Evolutionary conservation across 2,797 vertebrate species (phyloP).

Genomic region (Intellagama lesueurii): DNA sequence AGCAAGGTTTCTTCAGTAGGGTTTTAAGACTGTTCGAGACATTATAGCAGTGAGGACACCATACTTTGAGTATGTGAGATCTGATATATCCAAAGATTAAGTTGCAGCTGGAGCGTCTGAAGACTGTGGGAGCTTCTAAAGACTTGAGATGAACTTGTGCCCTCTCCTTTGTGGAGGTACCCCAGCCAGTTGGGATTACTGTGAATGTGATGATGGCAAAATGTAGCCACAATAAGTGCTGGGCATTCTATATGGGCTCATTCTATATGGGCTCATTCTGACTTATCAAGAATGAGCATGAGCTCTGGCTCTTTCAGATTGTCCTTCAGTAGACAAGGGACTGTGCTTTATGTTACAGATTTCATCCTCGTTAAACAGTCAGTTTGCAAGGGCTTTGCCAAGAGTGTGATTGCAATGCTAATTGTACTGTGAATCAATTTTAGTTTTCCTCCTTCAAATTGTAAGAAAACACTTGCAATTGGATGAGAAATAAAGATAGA

Average conservation of each 20-base stretch:
- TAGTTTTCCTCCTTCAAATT: too few relatives aligned
- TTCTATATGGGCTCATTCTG: too few relatives aligned
- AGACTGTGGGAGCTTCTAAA: too few relatives aligned
- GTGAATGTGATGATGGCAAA: too few relatives aligned
- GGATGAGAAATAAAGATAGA: background rate
- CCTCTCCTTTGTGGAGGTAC: too few relatives aligned
- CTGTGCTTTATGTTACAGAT: background rate
- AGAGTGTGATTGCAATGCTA: background rate
- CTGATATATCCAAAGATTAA: background rate
- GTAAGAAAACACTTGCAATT: background rate
- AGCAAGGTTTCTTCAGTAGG: background rate
- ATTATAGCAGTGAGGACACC: background rate
- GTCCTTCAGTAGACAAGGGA: too few relatives aligned
- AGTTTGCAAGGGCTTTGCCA: background rate
- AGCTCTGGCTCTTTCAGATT: too few relatives aligned
- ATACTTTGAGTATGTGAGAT: background rate
- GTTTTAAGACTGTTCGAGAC: background rate
- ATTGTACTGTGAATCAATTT: too few relatives aligned
- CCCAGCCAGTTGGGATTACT: too few relatives aligned
- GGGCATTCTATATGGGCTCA: too few relatives aligned
- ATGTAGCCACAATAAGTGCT: too few relatives aligned
- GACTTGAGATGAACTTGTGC: background rate
- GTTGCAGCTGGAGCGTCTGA: background rate
- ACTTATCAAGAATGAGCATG: too few relatives aligned
- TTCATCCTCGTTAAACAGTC: background rate